A percentile compares a stretch with the other conserved stretches of the same genome.
Evolutionary conservation across 2,888 invertebrate genomes (phyloP).

Genomic region (Drosophila kambysellisi): DNA sequence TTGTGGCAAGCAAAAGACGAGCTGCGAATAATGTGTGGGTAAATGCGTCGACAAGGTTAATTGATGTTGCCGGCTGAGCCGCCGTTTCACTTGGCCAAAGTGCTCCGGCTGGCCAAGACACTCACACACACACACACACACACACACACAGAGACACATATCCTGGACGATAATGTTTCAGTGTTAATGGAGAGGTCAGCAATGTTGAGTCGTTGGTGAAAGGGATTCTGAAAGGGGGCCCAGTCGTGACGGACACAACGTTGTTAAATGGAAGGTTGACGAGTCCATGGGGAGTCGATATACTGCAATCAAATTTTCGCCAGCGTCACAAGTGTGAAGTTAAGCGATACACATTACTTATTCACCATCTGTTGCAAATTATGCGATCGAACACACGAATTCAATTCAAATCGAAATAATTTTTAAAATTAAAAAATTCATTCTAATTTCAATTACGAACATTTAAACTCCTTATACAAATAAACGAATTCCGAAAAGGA

Average conservation of each 20-base stretch:
- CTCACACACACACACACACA: neutral
- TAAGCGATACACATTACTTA: slow-evolving; percentile 18
- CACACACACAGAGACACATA: neutral
- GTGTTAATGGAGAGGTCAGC: slow-evolving; percentile 59
- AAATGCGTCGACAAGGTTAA: slow-evolving; percentile 57
- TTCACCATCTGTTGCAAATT: neutral
- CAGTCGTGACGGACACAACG: neutral
- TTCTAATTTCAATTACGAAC: neutral
- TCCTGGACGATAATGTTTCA: slow-evolving; percentile 51
- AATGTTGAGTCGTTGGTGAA: slow-evolving; percentile 1
- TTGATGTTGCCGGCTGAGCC: slow-evolving; percentile 62
- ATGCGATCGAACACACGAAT: neutral
- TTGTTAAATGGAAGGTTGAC: neutral
- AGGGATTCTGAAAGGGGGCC: neutral
- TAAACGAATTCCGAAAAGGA: neutral
- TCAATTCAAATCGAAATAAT: neutral
- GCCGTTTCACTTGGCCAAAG: slow-evolving; percentile 51
- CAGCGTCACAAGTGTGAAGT: slow-evolving; percentile 11
- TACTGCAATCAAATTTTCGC: slow-evolving; percentile 18
- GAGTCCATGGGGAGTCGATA: slow-evolving; percentile 1
- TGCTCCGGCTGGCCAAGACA: slow-evolving; percentile 40
- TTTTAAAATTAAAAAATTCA: neutral
- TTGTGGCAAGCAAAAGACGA: slow-evolving; percentile 16
- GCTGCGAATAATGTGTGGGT: slow-evolving; percentile 14
- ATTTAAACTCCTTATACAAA: neutral